These are phyloP conservation scores for Psophia crepitans DNA, from an alignment of 2,113 vertebrate genomes.

Conservation along the genomic window DNA sequence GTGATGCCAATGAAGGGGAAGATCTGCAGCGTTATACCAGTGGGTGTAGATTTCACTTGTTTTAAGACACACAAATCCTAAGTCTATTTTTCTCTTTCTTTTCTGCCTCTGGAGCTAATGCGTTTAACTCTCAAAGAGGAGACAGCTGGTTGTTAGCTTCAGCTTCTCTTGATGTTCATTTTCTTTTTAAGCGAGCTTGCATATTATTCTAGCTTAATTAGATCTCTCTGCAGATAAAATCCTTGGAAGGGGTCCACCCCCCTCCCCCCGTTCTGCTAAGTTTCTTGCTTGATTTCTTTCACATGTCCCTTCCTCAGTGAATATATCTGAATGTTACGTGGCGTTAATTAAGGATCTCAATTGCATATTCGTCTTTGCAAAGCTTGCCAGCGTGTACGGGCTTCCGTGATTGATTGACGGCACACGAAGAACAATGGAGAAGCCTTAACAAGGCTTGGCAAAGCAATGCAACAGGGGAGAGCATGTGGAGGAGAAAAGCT, in stretches of 20 bases:
- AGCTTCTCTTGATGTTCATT: constrained; percentile 23
- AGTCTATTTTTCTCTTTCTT: not conserved
- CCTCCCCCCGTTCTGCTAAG: not conserved
- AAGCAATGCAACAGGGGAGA: not conserved
- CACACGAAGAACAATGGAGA: not conserved
- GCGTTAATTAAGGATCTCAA: constrained; percentile 24
- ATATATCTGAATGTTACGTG: not conserved
- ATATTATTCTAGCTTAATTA: constrained; percentile 42
- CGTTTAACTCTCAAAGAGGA: not conserved
- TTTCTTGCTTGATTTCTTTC: constrained; percentile 35
- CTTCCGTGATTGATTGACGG: not conserved
- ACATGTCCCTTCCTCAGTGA: constrained; percentile 9
- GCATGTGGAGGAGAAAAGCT: not conserved
- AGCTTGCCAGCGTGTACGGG: not conserved
- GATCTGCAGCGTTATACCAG: not conserved
- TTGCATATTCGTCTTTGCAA: constrained; percentile 35
- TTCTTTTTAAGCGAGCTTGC: not conserved
- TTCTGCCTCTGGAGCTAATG: constrained; percentile 11
- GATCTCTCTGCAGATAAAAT: constrained; percentile 38
- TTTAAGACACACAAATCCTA: constrained; percentile 17
- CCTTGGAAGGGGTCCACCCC: constrained; percentile 16
- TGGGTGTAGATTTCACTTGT: not conserved
- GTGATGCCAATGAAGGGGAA: not conserved
- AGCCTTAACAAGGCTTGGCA: constrained; percentile 19
- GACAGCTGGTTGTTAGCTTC: constrained; percentile 21